Percentiles rank a stretch among this genome's conserved stretches.
Conservation (phyloP, 2,797 vertebrate genomes). For the Botia kubotai region DNA sequence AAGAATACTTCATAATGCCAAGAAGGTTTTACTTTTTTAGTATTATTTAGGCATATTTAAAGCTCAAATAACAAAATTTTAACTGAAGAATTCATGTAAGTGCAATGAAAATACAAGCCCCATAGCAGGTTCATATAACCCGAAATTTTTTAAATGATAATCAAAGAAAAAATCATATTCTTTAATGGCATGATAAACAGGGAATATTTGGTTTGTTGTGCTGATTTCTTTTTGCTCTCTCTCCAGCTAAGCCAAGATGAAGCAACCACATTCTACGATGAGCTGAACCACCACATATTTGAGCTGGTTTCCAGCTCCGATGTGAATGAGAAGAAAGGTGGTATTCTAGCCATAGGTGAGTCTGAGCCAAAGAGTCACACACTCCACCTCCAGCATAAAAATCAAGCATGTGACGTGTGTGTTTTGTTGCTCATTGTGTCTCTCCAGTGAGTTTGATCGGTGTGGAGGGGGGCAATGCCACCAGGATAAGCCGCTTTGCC, state of each 20-base stretch:
- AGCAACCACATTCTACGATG: slow-evolving; percentile 96
- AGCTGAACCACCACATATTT: slow-evolving; percentile 98
- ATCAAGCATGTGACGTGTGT: not conserved
- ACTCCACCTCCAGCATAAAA: not conserved
- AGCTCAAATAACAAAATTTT: too few species aligned
- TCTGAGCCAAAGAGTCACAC: not conserved
- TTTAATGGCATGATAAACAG: too few species aligned
- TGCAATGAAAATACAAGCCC: too few species aligned
- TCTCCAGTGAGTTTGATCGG: slow-evolving; percentile 93
- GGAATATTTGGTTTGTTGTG: not conserved
- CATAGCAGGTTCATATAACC: too few species aligned
- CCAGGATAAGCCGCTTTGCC: slow-evolving; percentile 95
- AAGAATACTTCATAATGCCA: too few species aligned
- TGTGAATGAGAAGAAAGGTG: slow-evolving; percentile 97
- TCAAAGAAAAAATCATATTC: too few species aligned
- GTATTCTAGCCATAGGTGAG: slow-evolving; percentile 97
- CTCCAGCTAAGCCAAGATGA: slow-evolving; percentile 97
- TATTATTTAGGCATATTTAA: too few species aligned
- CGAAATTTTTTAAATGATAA: too few species aligned
- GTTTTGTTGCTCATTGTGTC: slow-evolving; percentile 5
- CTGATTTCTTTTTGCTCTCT: slow-evolving; percentile 34
- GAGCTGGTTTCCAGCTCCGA: slow-evolving; percentile 98
- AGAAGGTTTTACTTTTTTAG: too few species aligned
- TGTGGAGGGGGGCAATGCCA: slow-evolving; percentile 96
- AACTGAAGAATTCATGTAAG: too few species aligned